Percentiles rank a stretch among this genome's conserved stretches.
Evolutionary conservation across 2,888 invertebrate genomes (phyloP).

Genomic region (Digitonthophagus gazella): DNA sequence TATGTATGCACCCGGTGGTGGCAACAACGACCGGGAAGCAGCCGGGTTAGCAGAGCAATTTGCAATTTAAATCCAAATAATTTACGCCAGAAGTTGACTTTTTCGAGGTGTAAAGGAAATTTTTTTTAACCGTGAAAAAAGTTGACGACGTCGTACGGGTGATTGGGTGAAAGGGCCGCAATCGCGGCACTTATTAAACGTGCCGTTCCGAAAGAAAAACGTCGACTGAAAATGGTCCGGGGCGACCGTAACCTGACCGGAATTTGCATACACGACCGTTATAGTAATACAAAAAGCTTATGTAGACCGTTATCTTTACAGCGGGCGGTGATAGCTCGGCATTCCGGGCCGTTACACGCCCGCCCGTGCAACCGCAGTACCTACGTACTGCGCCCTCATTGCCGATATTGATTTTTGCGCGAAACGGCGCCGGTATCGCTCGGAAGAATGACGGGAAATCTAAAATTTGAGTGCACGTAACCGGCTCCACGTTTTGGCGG

Average conservation of each 20-base stretch:
- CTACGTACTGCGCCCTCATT: background rate
- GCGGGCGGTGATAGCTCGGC: constrained; percentile 6
- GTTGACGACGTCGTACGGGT: background rate
- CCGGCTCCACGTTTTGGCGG: background rate
- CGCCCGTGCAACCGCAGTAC: constrained; percentile 2
- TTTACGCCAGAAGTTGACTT: background rate
- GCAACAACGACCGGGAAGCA: background rate
- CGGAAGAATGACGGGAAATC: constrained; percentile 6
- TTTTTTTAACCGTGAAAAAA: background rate
- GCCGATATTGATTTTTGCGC: constrained; percentile 9
- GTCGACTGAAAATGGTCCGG: background rate
- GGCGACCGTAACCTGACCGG: background rate
- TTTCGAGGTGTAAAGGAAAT: background rate
- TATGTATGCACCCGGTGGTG: background rate
- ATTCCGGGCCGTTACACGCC: constrained; percentile 2
- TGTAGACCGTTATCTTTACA: constrained; percentile 16
- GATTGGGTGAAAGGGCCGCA: background rate
- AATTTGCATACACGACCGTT: constrained; percentile 13
- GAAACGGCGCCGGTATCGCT: constrained; percentile 2
- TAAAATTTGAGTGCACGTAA: constrained; percentile 10
- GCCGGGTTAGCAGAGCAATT: background rate
- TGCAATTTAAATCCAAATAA: background rate
- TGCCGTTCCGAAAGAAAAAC: constrained; percentile 9
- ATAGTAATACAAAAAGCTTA: constrained; percentile 13
- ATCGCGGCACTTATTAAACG: constrained; percentile 9